A percentile compares a stretch with the other conserved stretches of the same genome.
Conservation (phyloP, 2,113 vertebrate genomes). For the Phylloscopus trochiloides region DNA sequence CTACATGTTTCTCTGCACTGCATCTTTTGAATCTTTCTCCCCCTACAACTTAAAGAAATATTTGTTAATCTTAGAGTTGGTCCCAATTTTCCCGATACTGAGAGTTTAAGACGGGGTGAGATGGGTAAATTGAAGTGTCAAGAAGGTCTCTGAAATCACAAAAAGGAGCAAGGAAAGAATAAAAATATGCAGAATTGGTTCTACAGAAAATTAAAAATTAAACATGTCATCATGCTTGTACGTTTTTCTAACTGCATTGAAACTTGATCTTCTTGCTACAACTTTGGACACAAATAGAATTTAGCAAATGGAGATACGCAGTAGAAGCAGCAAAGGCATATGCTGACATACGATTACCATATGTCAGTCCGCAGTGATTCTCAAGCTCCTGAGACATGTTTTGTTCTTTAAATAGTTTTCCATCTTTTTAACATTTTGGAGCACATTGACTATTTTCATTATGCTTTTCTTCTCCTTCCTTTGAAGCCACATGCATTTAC, state of each 20-base stretch:
- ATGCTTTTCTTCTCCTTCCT: neutral
- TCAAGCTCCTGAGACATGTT: neutral
- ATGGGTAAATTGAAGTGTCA: neutral
- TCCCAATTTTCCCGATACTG: neutral
- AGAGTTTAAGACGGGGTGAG: neutral
- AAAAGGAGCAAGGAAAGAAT: neutral
- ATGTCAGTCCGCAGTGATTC: neutral
- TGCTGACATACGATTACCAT: neutral
- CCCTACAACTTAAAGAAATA: neutral
- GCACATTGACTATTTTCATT: neutral
- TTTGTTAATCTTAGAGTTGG: neutral
- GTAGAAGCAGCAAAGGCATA: neutral
- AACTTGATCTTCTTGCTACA: neutral
- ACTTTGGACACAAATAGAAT: neutral
- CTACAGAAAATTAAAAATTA: neutral
- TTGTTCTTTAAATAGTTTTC: conserved; percentile 26
- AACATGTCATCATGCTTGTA: neutral
- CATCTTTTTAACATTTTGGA: neutral
- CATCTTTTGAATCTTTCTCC: neutral
- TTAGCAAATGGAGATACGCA: neutral
- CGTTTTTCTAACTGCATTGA: neutral
- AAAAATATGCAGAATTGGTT: neutral
- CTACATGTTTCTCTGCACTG: neutral
- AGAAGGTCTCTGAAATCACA: neutral
- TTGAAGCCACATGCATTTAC: neutral